Base-by-base conservation (phyloP, 2,888 invertebrate species). In the Chironomus riparius region DNA sequence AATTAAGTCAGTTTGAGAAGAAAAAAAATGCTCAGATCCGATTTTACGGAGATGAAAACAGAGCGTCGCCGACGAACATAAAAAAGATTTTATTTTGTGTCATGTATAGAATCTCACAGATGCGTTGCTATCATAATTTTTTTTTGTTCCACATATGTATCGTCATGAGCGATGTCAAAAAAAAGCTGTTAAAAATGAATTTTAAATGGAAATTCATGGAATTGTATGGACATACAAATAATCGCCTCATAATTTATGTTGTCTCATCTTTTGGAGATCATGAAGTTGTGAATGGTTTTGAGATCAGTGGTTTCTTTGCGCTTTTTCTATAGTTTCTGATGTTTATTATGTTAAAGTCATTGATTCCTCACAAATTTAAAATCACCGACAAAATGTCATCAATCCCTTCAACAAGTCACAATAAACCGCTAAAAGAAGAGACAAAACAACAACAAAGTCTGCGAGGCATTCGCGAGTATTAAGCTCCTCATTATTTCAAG, bases 11-110 rank as follows among this genome's bases (percentile, higher is more conserved):
- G 38, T 38, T 38, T 2, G 38, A 38, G 7, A 10, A 4, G 24
- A 28, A 28, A 28, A 38, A 38, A 10, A 38, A 38, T 10, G 38
- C 38, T 38, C 10, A 38, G 10, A 38, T 38, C 38, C 47, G 62
- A 12, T 72, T 70, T 72, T 72, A 72, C 62, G 72, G 65, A 21
- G 56, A 15, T 18, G 56, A 56, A 56, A 18, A 18, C 56, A 56
- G 56, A 56, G 56, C 56, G 56, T 56, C 56, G 56, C 7, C 56
- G 18, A 56, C 38, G 38, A 56, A 56, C 18, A 56, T 56, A 38
- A 38, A 38, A 38, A 38, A 10, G 38, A 10, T 38, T 38, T 28
- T 28, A 4, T 56, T 15, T n/a, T 56, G 56, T 50, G n/a, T 5
- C 2, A 12, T 50, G 50, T 18, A 18, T 12, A 24, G 65, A 68